These are phyloP conservation scores for Drosophila austrosaltans DNA, from an alignment of 2,888 invertebrate species.

Conservation along the genomic window DNA sequence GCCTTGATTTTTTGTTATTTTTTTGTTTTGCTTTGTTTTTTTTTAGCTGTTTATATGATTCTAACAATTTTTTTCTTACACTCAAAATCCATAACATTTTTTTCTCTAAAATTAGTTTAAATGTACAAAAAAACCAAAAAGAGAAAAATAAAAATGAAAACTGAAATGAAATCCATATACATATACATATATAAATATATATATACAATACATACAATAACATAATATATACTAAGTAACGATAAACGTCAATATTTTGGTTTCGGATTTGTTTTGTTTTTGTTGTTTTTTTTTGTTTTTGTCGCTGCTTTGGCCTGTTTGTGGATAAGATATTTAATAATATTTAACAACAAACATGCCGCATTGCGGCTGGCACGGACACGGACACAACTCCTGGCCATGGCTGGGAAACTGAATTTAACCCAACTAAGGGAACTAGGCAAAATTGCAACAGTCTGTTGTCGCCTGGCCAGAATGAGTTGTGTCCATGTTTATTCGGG, in stretches of 20 bases:
- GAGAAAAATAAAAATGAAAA: conserved; percentile 35
- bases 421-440: conserved; percentile 83
- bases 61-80: conserved; percentile 57
- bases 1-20: conserved; percentile 9
- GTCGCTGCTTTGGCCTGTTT: conserved; percentile 34
- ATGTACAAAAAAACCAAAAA: conserved; percentile 33
- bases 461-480: conserved; percentile 46
- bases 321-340: conserved; percentile 36
- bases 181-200: background rate
- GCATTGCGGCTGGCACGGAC: background rate
- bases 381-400: conserved; percentile 69
- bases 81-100: conserved; percentile 59
- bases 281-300: conserved; percentile 1
- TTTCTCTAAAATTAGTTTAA: conserved; percentile 33
- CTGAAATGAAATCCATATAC: no score
- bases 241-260: background rate
- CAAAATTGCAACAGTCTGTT: conserved; percentile 80
- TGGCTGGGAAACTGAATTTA: conserved; percentile 79
- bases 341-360: conserved; percentile 43
- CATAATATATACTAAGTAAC: conserved; percentile 45
- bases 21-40: conserved; percentile 8
- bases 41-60: conserved; percentile 36
- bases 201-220: conserved; percentile 31
- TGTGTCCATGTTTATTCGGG: conserved; percentile 44
- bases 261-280: conserved; percentile 9